Evolutionary conservation across 2,797 vertebrate species (phyloP).

Genomic region (Hippoglossus hippoglossus): DNA sequence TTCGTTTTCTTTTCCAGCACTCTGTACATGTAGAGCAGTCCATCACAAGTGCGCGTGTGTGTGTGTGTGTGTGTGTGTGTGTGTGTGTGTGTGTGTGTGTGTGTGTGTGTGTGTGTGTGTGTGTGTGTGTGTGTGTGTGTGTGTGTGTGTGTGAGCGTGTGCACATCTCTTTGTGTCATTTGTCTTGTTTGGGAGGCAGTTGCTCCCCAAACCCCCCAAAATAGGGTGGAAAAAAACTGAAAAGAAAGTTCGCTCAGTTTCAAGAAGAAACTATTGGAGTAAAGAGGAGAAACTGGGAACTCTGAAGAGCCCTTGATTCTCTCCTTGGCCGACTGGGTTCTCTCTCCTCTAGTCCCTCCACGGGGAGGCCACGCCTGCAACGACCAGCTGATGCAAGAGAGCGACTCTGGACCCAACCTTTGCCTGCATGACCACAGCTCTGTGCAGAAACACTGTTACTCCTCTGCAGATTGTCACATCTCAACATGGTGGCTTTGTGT

Average conservation of each 20-base stretch:
- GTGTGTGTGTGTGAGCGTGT: constrained; percentile 55
- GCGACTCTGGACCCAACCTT: constrained; percentile 55
- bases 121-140: constrained; percentile 49
- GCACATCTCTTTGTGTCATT: constrained; percentile 65
- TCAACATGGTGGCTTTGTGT: constrained; percentile 53
- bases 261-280: constrained; percentile 36
- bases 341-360: constrained; percentile 35
- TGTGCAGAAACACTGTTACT: constrained; percentile 60
- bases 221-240: constrained; percentile 22
- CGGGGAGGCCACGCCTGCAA: constrained; percentile 54
- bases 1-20: constrained; percentile 76
- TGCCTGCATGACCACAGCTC: constrained; percentile 73
- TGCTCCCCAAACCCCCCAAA: constrained; percentile 22
- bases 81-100: constrained; percentile 57
- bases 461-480: constrained; percentile 61
- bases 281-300: constrained; percentile 30
- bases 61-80: constrained; percentile 43
- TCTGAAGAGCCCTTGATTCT: constrained; percentile 36
- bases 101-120: constrained; percentile 44
- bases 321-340: constrained; percentile 34
- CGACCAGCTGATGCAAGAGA: constrained; percentile 52
- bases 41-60: constrained; percentile 65
- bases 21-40: constrained; percentile 79
- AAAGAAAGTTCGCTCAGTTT: constrained; percentile 48
- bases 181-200: constrained; percentile 51